phyloP scores from a whole-genome alignment of 2,888 invertebrate species.

The Pollenia griseotomentosa region DNA sequence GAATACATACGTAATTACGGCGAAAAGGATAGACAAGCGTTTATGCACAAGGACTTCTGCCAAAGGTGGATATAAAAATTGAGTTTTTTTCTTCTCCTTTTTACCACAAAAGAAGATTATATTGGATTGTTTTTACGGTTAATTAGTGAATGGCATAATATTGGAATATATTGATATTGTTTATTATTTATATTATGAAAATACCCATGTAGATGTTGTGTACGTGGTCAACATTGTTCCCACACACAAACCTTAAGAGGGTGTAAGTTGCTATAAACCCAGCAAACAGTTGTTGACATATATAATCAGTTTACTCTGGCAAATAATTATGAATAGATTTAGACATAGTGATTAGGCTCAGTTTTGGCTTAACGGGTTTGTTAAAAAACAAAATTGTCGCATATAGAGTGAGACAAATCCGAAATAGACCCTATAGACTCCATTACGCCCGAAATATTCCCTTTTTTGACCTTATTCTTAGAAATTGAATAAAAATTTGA shows the following conservation, averaged over 20 bases:
- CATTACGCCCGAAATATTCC: too few species aligned
- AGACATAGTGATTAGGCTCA: too few species aligned
- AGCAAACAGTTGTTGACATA: neutral
- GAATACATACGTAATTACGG: neutral
- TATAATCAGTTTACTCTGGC: too few species aligned
- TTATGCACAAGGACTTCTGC: neutral
- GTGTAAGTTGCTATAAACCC: neutral
- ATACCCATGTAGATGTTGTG: constrained; percentile 28
- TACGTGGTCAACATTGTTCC: constrained; percentile 23
- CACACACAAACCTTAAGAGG: neutral
- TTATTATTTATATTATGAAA: constrained; percentile 55
- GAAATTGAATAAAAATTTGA: too few species aligned
- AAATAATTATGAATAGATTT: too few species aligned
- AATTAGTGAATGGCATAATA: constrained; percentile 55
- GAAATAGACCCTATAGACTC: too few species aligned
- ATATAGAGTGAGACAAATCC: too few species aligned
- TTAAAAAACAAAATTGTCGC: too few species aligned
- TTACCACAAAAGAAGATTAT: constrained; percentile 9
- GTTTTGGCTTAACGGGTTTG: too few species aligned
- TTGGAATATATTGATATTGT: constrained; percentile 34
- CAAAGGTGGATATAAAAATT: constrained; percentile 12
- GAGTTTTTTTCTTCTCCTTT: constrained; percentile 9
- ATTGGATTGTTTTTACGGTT: constrained; percentile 55
- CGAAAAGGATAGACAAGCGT: neutral
- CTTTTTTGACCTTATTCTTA: too few species aligned